Percentiles rank a stretch among this genome's conserved stretches.
These are phyloP conservation scores for Atlantisia rogersi DNA, from an alignment of 2,113 vertebrate species.

Conservation along the genomic window DNA sequence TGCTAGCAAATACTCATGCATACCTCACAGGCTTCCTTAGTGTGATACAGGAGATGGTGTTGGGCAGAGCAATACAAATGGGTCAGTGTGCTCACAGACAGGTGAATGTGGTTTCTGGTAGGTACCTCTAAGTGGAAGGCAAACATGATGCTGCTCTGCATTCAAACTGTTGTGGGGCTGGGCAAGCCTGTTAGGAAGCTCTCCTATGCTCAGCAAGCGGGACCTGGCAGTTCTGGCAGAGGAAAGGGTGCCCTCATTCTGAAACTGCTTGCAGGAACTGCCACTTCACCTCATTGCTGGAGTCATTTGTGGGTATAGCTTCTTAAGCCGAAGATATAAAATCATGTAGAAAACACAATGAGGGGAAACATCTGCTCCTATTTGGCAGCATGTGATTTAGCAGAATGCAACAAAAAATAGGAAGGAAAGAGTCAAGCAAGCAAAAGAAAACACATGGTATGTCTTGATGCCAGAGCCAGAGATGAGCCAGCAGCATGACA, in stretches of 20 bases:
- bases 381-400: constrained; percentile 1
- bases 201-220: not conserved
- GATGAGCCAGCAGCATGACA: not conserved
- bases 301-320: not conserved
- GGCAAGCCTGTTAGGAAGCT: not conserved
- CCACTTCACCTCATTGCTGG: not conserved
- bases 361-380: not conserved
- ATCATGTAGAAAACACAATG: not conserved
- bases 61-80: not conserved
- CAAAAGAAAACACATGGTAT: not conserved
- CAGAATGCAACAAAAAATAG: not conserved
- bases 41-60: not conserved
- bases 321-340: constrained; percentile 22
- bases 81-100: not conserved
- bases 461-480: not conserved
- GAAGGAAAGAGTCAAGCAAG: not conserved
- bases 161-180: not conserved
- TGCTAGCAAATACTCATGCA: not conserved
- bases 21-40: not conserved
- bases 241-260: not conserved
- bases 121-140: not conserved
- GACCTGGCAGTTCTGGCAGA: not conserved
- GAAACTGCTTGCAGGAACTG: not conserved
- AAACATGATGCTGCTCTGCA: not conserved
- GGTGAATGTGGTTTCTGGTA: not conserved